phyloP scores from a whole-genome alignment of 2,113 vertebrate species.

The Catharus bicknelli region DNA sequence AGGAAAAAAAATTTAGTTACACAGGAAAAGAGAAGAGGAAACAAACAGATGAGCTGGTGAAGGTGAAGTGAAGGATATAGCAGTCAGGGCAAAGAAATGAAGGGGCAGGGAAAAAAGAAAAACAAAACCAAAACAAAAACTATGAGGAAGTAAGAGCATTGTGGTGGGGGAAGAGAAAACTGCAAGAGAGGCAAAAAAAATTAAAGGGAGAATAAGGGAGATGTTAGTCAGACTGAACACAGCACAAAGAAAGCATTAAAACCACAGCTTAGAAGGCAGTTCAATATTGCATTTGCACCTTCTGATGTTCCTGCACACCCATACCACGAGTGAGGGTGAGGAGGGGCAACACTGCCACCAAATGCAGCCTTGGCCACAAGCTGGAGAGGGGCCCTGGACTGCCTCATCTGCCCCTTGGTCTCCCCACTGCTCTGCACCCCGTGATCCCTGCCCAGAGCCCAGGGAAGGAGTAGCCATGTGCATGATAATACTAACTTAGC shows the following conservation, averaged over 20 bases:
- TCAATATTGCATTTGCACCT: background rate
- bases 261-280: background rate
- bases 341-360: fast-evolving
- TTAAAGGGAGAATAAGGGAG: background rate
- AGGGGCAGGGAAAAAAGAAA: background rate
- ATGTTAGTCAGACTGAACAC: background rate
- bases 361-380: fast-evolving
- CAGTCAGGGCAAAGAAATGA: background rate
- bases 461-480: conserved; percentile 15
- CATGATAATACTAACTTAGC: conserved; percentile 66
- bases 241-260: background rate
- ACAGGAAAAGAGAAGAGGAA: background rate
- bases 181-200: background rate
- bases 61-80: background rate
- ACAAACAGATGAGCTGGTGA: background rate
- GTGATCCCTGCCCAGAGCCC: conserved; percentile 40
- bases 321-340: background rate
- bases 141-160: background rate
- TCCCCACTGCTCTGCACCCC: background rate
- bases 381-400: background rate
- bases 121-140: background rate
- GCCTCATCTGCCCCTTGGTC: background rate
- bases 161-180: background rate
- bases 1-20: background rate
- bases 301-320: background rate